Percentiles rank a stretch among this genome's conserved stretches.
These are phyloP conservation scores for Stegastes partitus DNA, from an alignment of 2,113 vertebrate species.

Conservation along the genomic window DNA sequence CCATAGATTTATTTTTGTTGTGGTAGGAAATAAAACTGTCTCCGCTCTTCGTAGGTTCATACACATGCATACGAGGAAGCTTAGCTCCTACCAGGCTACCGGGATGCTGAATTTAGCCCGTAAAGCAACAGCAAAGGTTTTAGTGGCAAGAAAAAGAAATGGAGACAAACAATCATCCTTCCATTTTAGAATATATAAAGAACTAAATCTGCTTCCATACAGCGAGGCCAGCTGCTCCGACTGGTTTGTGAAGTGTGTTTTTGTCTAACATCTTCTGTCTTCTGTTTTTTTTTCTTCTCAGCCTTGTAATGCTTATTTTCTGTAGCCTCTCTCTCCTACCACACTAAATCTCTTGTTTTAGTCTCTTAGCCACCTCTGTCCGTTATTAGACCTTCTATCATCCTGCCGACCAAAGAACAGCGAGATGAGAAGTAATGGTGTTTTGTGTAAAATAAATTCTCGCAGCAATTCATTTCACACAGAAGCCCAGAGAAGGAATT, in stretches of 20 bases:
- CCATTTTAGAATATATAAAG: no score
- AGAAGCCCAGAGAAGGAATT: no score
- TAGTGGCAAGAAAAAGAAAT: no score
- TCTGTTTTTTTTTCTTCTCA: slow-evolving; percentile 37
- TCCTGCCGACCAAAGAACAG: background rate
- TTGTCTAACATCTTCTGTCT: slow-evolving; percentile 28
- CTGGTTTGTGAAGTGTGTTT: slow-evolving; percentile 2
- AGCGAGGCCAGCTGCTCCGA: background rate
- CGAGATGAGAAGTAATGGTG: background rate
- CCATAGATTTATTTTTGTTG: slow-evolving; percentile 6
- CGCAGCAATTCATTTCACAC: no score
- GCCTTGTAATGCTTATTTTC: slow-evolving; percentile 8
- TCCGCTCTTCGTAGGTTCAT: background rate
- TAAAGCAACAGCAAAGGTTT: slow-evolving; percentile 5
- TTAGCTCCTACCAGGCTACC: background rate
- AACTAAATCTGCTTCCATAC: no score
- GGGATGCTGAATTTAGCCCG: background rate
- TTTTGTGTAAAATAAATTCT: background rate
- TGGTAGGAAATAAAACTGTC: background rate
- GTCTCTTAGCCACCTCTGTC: slow-evolving; percentile 13
- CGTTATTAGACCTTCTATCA: background rate
- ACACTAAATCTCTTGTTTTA: background rate
- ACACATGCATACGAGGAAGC: background rate
- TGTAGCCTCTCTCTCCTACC: background rate
- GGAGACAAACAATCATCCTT: no score